Conservation (phyloP, 1,140 invertebrate species). For the Meloidogyne floridensis region DNA sequence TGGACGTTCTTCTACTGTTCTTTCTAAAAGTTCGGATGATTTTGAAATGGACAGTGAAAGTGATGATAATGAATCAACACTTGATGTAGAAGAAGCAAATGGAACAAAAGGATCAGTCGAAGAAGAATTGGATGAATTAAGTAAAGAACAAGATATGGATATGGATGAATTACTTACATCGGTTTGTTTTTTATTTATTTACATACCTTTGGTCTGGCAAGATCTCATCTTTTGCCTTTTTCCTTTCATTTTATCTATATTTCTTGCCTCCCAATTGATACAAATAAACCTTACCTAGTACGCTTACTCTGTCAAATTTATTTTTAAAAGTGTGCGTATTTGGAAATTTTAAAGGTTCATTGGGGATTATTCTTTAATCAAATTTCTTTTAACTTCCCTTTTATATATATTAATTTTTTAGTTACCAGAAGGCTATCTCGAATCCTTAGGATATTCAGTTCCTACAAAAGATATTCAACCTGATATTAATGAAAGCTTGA, state of each 20-base stretch:
- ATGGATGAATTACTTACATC: constrained; percentile 76
- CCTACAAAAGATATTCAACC: background rate
- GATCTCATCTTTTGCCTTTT: no score
- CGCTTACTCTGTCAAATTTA: no score
- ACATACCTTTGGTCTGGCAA: no score
- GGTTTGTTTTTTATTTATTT: constrained; percentile 33
- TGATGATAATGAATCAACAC: constrained; percentile 89
- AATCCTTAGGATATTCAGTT: constrained; percentile 10
- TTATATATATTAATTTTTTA: constrained; percentile 14
- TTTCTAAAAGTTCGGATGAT: constrained; percentile 65
- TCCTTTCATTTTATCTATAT: no score
- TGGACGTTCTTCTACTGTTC: constrained; percentile 20
- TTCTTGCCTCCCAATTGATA: no score
- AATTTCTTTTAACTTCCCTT: background rate
- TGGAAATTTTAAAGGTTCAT: no score
- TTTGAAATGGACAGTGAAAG: constrained; percentile 75
- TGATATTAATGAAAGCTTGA: constrained; percentile 13
- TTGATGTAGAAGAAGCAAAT: constrained; percentile 82
- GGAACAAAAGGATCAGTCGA: constrained; percentile 70
- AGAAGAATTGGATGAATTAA: constrained; percentile 80
- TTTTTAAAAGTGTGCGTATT: no score
- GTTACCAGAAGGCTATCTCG: constrained; percentile 48
- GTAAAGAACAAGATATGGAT: constrained; percentile 85
- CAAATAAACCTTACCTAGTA: no score
- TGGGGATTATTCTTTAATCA: no score